Evolutionary conservation across 2,888 invertebrate species (phyloP).

Genomic region (Bellardia pandia): DNA sequence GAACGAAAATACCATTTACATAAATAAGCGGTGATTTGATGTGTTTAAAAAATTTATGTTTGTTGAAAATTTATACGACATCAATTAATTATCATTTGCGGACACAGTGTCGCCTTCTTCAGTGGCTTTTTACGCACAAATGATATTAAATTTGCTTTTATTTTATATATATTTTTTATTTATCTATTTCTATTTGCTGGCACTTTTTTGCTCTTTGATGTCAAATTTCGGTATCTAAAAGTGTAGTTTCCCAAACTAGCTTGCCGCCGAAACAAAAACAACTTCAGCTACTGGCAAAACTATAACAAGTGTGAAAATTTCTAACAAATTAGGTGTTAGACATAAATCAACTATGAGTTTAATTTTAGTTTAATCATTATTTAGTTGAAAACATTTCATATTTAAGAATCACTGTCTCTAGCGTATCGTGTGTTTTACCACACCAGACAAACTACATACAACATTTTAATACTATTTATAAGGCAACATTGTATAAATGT

Average conservation of each 20-base stretch:
- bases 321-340: constrained; percentile 12
- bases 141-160: constrained; percentile 64
- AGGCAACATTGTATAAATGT: constrained; percentile 53
- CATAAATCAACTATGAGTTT: constrained; percentile 27
- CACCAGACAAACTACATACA: neutral
- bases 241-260: constrained; percentile 54
- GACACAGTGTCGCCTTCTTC: constrained; percentile 72
- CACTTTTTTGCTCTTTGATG: constrained; percentile 41
- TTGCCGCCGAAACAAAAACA: neutral
- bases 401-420: constrained; percentile 52
- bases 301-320: constrained; percentile 28
- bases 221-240: constrained; percentile 8
- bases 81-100: constrained; percentile 73
- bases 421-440: neutral
- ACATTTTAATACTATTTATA: constrained; percentile 47
- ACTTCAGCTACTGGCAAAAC: neutral
- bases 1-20: constrained; percentile 59
- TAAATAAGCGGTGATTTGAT: constrained; percentile 68
- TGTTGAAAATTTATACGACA: constrained; percentile 71
- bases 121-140: constrained; percentile 69
- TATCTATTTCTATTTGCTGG: neutral
- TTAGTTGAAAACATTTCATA: neutral
- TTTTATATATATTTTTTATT: neutral
- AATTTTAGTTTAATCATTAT: neutral
- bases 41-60: constrained; percentile 73